A percentile compares a stretch with the other conserved stretches of the same genome.
Evolutionary conservation across 1,140 invertebrate genomes (phyloP).

Genomic region (Drosophila insularis): DNA sequence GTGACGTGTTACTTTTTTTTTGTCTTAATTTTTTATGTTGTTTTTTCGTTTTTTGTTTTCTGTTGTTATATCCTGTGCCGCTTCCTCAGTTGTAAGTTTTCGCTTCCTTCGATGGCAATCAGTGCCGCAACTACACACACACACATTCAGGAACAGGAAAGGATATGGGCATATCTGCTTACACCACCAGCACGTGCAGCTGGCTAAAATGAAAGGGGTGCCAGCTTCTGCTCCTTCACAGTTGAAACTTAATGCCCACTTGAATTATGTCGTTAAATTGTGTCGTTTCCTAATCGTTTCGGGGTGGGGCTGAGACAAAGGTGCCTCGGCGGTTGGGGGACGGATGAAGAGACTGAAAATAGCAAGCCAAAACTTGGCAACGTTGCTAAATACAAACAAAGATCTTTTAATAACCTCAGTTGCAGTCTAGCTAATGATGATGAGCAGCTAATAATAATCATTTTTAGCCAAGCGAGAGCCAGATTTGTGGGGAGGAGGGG

Average conservation of each 20-base stretch:
- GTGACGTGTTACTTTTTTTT: constrained; percentile 47
- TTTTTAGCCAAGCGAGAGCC: constrained; percentile 47
- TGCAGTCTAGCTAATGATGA: constrained; percentile 61
- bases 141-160: constrained; percentile 38
- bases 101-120: constrained; percentile 76
- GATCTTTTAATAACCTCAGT: constrained; percentile 40
- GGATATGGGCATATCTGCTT: constrained; percentile 77
- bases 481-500: not conserved
- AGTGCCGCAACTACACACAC: constrained; percentile 27
- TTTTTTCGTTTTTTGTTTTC: constrained; percentile 20
- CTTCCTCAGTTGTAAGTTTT: constrained; percentile 80
- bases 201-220: constrained; percentile 54
- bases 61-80: constrained; percentile 67
- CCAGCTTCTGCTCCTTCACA: constrained; percentile 19
- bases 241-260: constrained; percentile 74
- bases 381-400: constrained; percentile 62
- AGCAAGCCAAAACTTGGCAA: not conserved
- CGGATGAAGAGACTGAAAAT: not conserved
- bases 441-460: constrained; percentile 66
- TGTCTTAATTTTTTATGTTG: constrained; percentile 6
- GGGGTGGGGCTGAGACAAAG: constrained; percentile 61
- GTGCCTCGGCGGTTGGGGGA: not conserved
- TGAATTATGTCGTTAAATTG: constrained; percentile 81
- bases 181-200: constrained; percentile 54
- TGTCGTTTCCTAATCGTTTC: constrained; percentile 78